These are phyloP conservation scores for Rhagonycha lutea DNA, from an alignment of 2,888 invertebrate species.

Conservation along the genomic window DNA sequence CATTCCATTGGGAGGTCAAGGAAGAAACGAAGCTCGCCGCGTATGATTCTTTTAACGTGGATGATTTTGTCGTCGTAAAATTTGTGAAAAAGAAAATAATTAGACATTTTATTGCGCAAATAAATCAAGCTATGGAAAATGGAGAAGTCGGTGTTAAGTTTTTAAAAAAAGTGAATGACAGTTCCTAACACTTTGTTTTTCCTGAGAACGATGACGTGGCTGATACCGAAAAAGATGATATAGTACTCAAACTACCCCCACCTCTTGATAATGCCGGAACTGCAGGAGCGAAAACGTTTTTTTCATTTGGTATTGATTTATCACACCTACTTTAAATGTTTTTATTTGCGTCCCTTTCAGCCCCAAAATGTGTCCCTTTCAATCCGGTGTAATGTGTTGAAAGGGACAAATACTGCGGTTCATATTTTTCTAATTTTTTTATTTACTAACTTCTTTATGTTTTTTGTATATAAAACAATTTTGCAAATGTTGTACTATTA, in stretches of 20 bases:
- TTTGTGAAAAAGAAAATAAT: neutral
- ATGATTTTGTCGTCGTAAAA: neutral
- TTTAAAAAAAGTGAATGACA: neutral
- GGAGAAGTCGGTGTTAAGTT: neutral
- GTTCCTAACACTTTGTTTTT: neutral
- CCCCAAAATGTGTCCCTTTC: neutral
- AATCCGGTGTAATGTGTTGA: neutral
- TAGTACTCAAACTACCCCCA: neutral
- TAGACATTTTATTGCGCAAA: neutral
- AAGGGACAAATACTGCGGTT: neutral
- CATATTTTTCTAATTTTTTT: neutral
- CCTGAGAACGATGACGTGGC: neutral
- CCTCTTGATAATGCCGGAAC: neutral
- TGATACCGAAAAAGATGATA: neutral
- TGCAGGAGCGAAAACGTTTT: neutral
- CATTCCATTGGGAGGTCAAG: neutral
- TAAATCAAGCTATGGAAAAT: neutral
- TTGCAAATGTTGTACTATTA: too few relatives aligned
- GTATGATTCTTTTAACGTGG: neutral
- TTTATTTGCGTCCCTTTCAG: neutral
- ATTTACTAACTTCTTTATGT: too few relatives aligned
- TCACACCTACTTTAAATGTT: neutral
- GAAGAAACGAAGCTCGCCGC: too few relatives aligned
- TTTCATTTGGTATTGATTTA: constrained; percentile 4
- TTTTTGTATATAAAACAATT: too few relatives aligned